phyloP scores from a whole-genome alignment of 2,888 invertebrate genomes.

The Diarsia mendica region DNA sequence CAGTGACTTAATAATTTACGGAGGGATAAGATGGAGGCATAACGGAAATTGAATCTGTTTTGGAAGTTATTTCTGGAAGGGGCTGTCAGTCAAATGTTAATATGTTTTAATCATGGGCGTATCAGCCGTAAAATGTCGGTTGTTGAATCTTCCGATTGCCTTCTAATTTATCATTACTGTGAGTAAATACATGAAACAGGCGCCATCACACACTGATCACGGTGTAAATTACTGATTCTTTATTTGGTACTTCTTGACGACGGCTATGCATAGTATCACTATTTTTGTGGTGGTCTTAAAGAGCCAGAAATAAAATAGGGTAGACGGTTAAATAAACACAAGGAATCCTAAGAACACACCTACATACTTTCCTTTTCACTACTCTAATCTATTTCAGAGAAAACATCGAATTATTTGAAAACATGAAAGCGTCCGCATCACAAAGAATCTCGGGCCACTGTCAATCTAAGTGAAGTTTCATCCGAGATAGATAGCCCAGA shows the following conservation, averaged over 20 bases:
- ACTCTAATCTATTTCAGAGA: neutral
- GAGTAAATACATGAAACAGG: neutral
- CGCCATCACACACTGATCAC: neutral
- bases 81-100: constrained; percentile 23
- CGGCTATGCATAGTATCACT: neutral
- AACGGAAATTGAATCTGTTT: constrained; percentile 47
- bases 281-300: neutral
- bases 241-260: neutral
- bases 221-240: neutral
- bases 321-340: neutral
- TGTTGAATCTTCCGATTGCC: neutral
- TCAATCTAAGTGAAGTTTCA: constrained; percentile 48
- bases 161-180: neutral
- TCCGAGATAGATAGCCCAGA: constrained; percentile 49
- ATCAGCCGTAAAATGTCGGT: neutral
- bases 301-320: neutral
- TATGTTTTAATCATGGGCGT: constrained; percentile 17
- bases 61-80: constrained; percentile 31
- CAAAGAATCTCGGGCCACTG: constrained; percentile 21
- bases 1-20: constrained; percentile 34
- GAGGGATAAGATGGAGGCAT: constrained; percentile 2
- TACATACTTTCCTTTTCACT: neutral
- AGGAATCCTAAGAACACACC: neutral
- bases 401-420: constrained; percentile 12
- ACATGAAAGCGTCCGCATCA: constrained; percentile 18